Conservation (phyloP, 2,888 invertebrate species). For the Rhingia campestris region DNA sequence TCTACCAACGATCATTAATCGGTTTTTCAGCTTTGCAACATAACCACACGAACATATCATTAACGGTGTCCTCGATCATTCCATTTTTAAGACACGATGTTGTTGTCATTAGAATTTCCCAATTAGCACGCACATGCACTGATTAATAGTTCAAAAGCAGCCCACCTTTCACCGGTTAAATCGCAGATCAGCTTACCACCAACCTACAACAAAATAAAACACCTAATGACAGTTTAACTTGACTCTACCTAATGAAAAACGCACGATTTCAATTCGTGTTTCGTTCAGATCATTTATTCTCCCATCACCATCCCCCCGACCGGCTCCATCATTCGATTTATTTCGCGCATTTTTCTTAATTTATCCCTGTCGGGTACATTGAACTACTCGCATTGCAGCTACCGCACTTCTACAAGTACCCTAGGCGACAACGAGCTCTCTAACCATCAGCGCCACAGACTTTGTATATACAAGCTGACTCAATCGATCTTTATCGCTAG, state of each 20-base stretch:
- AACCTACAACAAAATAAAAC: background rate
- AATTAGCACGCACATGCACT: constrained; percentile 19
- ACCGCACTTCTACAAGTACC: constrained; percentile 20
- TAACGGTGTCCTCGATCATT: too few relatives aligned
- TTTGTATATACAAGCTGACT: constrained; percentile 45
- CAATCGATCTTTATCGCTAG: constrained; percentile 68
- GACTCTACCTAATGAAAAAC: constrained; percentile 42
- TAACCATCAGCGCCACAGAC: constrained; percentile 45
- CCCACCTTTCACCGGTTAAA: constrained; percentile 10
- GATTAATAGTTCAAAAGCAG: constrained; percentile 7
- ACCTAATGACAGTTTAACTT: constrained; percentile 47
- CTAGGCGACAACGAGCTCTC: constrained; percentile 34
- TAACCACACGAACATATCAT: too few relatives aligned
- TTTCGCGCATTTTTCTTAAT: constrained; percentile 46
- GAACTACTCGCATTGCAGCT: constrained; percentile 1
- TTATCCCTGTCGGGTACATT: constrained; percentile 37
- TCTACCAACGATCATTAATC: too few relatives aligned
- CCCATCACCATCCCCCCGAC: background rate
- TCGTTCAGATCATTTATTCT: constrained; percentile 10
- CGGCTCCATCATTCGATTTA: constrained; percentile 11
- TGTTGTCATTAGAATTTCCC: background rate
- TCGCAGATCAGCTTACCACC: constrained; percentile 10
- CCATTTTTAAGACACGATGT: too few relatives aligned
- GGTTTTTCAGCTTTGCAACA: too few relatives aligned
- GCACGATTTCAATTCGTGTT: constrained; percentile 63